Evolutionary conservation across 2,888 invertebrate species (phyloP), one percentile per base, ranked within the genome.

Genomic region (Harpagoxenus sublaevis): DNA sequence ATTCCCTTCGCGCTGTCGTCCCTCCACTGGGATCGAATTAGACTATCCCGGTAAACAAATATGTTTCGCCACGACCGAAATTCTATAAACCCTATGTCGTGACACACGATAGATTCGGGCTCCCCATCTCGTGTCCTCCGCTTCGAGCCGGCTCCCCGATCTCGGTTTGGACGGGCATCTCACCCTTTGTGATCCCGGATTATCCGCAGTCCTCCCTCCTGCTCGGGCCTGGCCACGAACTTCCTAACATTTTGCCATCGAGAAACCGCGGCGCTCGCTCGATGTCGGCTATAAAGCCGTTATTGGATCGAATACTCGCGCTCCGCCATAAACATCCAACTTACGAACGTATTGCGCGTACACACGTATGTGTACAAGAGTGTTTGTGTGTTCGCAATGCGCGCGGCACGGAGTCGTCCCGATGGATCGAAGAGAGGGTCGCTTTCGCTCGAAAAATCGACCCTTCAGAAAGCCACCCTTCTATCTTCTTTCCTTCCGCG

Each of bases 241-340:
- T 81, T 73, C 39, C 73, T 60, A 81, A 73, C 73, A 81, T 81
- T 62, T 73, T 39, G 48, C 73, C 73, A 48, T 81, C 73, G 60
- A 81, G 63, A 71, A 84, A 66, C 77, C 84, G 73, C 83, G 78
- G 79, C 78, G 71, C 79, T 85, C 86, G 62, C 86, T 85, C 71
- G 48, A 82, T 70, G 88, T 88, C 86, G 83, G 75, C 87, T 87
- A 89, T 91, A 91, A 92, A 92, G 89, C 87, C 87, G 89, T 89
- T 91, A 91, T 89, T 89, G 91, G 87, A 91, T 91, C 86, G 89
- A 91, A 89, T 89, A 88, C 78, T 85, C 84, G 81, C 82, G 84
- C 81, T 70, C 57, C 77, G 77, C 84, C 82, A 84, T 91, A 90
- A 91, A 91, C 88, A 89, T 88, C 74, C 83, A 23, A 68, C 62